Conservation (phyloP, 2,888 invertebrate species). For the Pegoplata infirma region DNA sequence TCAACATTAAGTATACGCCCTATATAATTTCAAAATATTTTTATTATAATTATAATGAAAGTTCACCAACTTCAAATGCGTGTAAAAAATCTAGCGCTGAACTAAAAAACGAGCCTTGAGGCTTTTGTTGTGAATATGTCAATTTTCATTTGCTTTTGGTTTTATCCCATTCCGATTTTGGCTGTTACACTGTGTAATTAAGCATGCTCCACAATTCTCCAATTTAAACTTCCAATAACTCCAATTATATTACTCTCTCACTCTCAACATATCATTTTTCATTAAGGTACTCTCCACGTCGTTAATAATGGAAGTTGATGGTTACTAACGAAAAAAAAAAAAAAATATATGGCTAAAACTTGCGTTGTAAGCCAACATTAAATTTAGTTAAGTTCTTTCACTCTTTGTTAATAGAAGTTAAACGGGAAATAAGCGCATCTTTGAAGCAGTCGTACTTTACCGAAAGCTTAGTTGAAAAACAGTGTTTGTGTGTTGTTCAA, state of each 20-base stretch:
- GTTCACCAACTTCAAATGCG: no score
- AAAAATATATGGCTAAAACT: conserved; percentile 37
- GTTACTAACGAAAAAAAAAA: background rate
- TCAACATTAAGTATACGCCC: no score
- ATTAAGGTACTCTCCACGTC: background rate
- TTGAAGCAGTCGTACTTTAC: background rate
- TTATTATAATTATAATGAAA: no score
- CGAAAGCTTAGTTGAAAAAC: background rate
- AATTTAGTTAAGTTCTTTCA: conserved; percentile 50
- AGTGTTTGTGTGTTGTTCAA: background rate
- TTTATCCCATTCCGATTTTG: no score
- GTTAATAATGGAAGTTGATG: background rate
- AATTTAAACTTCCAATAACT: background rate
- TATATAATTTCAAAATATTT: no score
- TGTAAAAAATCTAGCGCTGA: no score
- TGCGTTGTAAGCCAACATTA: conserved; percentile 42
- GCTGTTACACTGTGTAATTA: no score
- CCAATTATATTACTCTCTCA: background rate
- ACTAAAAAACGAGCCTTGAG: no score
- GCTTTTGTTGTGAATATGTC: no score
- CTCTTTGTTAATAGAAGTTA: conserved; percentile 33
- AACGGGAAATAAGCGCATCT: conserved; percentile 9
- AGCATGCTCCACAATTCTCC: no score
- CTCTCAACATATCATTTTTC: background rate
- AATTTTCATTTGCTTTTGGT: no score